phyloP scores from a whole-genome alignment of 2,113 vertebrate species.

The Bos indicus region DNA sequence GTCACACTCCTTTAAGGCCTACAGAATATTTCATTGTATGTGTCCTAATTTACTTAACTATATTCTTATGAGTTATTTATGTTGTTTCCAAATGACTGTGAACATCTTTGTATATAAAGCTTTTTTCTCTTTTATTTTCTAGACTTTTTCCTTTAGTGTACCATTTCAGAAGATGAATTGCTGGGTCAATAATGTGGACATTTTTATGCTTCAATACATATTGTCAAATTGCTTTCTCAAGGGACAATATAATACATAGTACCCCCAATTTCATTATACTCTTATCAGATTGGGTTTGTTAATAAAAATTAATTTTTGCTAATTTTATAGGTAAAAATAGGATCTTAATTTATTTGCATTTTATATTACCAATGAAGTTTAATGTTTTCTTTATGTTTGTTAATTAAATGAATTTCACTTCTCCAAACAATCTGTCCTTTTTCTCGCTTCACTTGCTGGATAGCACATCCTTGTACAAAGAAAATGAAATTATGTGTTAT shows the following conservation, averaged over 20 bases:
- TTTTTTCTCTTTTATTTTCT: conserved; percentile 12
- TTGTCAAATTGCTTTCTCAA: conserved; percentile 41
- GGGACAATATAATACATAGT: neutral
- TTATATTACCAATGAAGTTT: neutral
- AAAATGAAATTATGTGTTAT: conserved; percentile 30
- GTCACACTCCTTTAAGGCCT: neutral
- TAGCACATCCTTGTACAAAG: neutral
- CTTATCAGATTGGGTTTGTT: neutral
- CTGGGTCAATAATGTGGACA: conserved; percentile 1
- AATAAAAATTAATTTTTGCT: conserved; percentile 24
- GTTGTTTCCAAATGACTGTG: neutral
- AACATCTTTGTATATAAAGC: neutral
- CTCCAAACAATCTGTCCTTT: neutral
- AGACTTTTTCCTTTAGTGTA: neutral
- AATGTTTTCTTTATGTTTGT: neutral
- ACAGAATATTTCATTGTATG: conserved; percentile 1
- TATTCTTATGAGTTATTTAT: conserved; percentile 11
- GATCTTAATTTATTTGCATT: conserved; percentile 24
- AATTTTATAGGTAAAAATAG: neutral
- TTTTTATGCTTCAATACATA: conserved; percentile 45
- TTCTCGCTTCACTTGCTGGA: neutral
- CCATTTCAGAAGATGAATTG: conserved; percentile 32
- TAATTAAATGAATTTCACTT: conserved; percentile 7
- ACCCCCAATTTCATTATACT: neutral
- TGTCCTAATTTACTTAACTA: conserved; percentile 25